Percentiles rank a stretch among this genome's conserved stretches.
Evolutionary conservation across 2,113 vertebrate species (phyloP).

Genomic region (Zonotrichia leucophrys): DNA sequence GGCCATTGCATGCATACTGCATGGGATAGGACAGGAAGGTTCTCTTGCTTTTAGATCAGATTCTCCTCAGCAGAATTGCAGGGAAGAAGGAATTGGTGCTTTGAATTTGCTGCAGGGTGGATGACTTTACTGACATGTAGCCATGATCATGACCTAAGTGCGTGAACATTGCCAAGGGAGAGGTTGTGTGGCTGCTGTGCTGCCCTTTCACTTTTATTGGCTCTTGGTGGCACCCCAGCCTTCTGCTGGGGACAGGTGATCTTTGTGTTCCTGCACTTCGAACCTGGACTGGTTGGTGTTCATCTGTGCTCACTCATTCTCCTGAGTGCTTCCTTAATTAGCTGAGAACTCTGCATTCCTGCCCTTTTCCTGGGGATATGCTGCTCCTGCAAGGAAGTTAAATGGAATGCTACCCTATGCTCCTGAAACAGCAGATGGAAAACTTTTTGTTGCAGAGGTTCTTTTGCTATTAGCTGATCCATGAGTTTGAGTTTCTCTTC

Average conservation of each 20-base stretch:
- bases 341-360: background rate
- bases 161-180: background rate
- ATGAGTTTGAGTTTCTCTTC: background rate
- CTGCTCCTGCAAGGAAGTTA: background rate
- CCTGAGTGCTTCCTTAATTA: background rate
- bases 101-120: background rate
- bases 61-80: background rate
- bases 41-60: background rate
- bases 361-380: background rate
- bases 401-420: background rate
- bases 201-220: background rate
- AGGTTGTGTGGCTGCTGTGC: background rate
- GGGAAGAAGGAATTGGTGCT: background rate
- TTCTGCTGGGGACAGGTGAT: background rate
- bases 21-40: background rate
- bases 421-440: background rate
- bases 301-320: background rate
- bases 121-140: background rate
- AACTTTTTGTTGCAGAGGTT: background rate
- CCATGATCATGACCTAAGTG: background rate
- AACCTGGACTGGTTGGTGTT: background rate
- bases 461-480: background rate
- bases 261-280: background rate
- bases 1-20: background rate
- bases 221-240: background rate